Evolutionary conservation across 2,113 vertebrate species (phyloP), one percentile per base, ranked within the genome.

Genomic region (Benitochromis conjunctus): DNA sequence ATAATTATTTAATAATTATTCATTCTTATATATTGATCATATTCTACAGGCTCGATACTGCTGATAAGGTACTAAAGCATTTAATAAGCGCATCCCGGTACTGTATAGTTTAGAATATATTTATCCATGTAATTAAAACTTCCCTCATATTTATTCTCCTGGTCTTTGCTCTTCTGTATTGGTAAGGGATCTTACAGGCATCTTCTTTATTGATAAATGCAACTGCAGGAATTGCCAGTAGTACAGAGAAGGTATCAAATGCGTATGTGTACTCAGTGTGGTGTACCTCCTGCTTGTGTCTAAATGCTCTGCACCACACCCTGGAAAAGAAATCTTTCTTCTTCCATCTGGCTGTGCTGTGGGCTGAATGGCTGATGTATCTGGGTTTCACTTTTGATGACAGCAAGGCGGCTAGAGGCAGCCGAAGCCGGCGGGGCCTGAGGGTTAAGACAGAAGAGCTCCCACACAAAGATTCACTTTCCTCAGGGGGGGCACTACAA

Each of bases 281-380:
- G 38, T 82, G 21, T 79, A 69, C 85, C 66, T 86, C 34, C 85
- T 14, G 29, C 53, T n/a, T 84, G 4, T 51, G 18, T 53, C 56
- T 82, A 60, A 86, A 85, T 62, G 51, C 43, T 36, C 64, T 77
- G 56, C 57, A 18, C 48, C 80, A 53, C 83, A 77, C 81, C 43
- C 26, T 71, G 29, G 74, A 90, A 71, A 34, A 84, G 7, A 78
- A 81, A 53, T 71, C 4, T 58, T 34, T 78, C 34, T 51, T 21
- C 38, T 10, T 82, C 80, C n/a, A 21, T 69, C 74, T 80, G 85
- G 1, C 58, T 26, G 53, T 10, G 43, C 78, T 82, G n/a, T 66
- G 71, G 83, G 85, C 82, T 85, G 88, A 85, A 81, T 85, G 83
- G 78, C 78, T 87, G 87, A 92, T 79, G 56, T 36, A 78, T 88